Conservation (phyloP, 2,888 invertebrate genomes). For the Drosophila ustulata region DNA sequence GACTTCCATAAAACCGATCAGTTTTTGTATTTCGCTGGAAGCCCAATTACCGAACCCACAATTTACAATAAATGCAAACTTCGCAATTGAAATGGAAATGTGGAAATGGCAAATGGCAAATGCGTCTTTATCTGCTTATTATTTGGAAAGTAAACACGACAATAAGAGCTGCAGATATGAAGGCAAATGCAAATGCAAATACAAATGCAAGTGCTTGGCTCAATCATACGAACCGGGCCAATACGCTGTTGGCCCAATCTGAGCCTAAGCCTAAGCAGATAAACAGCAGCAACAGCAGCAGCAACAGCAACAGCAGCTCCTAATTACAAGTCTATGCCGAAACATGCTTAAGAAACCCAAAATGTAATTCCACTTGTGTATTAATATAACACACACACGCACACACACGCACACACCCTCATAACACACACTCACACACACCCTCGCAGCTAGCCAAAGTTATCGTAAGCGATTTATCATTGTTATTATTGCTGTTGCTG, state of each 20-base stretch:
- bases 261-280: slow-evolving; percentile 30
- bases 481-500: slow-evolving; percentile 45
- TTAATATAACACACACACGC: slow-evolving; percentile 61
- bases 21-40: neutral
- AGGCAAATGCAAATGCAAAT: slow-evolving; percentile 3
- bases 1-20: slow-evolving; percentile 37
- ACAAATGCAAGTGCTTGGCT: slow-evolving; percentile 2
- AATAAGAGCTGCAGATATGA: neutral
- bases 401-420: slow-evolving; percentile 20
- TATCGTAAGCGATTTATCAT: slow-evolving; percentile 73
- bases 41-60: slow-evolving; percentile 2
- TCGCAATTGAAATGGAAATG: slow-evolving; percentile 1
- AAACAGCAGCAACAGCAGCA: slow-evolving; percentile 17
- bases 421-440: slow-evolving; percentile 24
- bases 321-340: slow-evolving; percentile 60
- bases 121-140: slow-evolving; percentile 3
- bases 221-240: slow-evolving; percentile 22
- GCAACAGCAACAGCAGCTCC: slow-evolving; percentile 35
- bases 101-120: slow-evolving; percentile 14
- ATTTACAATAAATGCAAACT: neutral
- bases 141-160: slow-evolving; percentile 13
- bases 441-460: slow-evolving; percentile 42
- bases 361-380: slow-evolving; percentile 75
- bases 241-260: slow-evolving; percentile 7
- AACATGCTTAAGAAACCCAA: slow-evolving; percentile 58